Percentiles rank a stretch among this genome's conserved stretches.
Evolutionary conservation across 1,140 invertebrate genomes (phyloP).

Genomic region (Episyrphus balteatus): DNA sequence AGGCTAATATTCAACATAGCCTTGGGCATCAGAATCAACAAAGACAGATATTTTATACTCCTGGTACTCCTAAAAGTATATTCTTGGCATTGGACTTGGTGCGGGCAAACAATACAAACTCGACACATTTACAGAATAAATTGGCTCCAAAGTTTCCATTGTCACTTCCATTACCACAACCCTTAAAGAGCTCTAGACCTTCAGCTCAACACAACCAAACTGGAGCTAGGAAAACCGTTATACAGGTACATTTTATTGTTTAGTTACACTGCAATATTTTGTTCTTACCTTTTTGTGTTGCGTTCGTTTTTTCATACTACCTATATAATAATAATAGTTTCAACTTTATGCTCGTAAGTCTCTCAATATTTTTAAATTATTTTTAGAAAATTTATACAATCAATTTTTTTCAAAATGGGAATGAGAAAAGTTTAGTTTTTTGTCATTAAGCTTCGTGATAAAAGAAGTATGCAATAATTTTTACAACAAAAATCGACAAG

Average conservation of each 20-base stretch:
- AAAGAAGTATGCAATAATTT: too few species aligned
- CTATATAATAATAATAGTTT: too few species aligned
- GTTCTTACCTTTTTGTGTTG: too few species aligned
- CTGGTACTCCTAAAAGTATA: constrained; percentile 25
- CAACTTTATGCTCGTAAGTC: too few species aligned
- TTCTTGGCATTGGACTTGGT: constrained; percentile 46
- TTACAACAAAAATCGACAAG: too few species aligned
- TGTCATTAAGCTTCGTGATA: too few species aligned
- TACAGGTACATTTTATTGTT: constrained; percentile 53
- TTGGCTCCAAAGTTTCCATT: constrained; percentile 42
- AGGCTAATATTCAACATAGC: constrained; percentile 16
- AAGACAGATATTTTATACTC: constrained; percentile 14
- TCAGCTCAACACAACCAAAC: constrained; percentile 40
- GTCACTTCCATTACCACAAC: constrained; percentile 41
- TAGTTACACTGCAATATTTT: too few species aligned
- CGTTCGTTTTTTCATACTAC: too few species aligned
- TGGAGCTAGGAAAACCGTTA: constrained; percentile 74
- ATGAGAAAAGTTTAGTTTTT: too few species aligned
- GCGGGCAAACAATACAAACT: constrained; percentile 52
- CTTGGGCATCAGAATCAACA: constrained; percentile 30
- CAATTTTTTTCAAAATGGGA: too few species aligned
- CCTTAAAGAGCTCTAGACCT: constrained; percentile 34
- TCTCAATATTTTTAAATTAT: too few species aligned
- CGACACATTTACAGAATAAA: constrained; percentile 46
- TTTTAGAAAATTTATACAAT: too few species aligned